Conservation (phyloP, 2,113 vertebrate genomes). For the Peucedramus taeniatus region DNA sequence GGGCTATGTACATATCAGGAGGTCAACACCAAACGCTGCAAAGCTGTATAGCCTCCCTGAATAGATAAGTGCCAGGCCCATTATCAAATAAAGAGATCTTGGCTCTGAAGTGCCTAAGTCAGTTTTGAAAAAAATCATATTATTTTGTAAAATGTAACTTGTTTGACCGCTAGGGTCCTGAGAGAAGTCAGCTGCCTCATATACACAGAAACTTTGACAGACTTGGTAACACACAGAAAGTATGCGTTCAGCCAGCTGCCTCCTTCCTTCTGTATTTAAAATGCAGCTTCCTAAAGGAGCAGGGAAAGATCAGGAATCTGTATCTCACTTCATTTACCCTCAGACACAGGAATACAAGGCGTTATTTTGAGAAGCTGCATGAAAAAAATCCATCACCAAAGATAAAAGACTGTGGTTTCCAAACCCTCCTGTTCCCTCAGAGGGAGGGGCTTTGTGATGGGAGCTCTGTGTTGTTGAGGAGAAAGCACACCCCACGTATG, state of each 20-base stretch:
- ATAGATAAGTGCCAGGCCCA: not conserved
- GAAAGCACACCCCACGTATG: not conserved
- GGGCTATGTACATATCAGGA: not conserved
- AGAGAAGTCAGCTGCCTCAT: not conserved
- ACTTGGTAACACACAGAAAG: not conserved
- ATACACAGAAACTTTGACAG: not conserved
- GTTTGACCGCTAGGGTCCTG: not conserved
- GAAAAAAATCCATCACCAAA: not conserved
- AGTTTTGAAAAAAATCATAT: not conserved
- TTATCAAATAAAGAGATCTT: constrained; percentile 16
- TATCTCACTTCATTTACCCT: constrained; percentile 10
- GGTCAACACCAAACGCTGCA: not conserved
- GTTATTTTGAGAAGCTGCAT: not conserved
- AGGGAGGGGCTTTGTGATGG: constrained; percentile 18
- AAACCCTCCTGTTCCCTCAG: not conserved
- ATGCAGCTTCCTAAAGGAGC: not conserved
- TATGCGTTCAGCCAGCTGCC: not conserved
- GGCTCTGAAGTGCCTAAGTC: not conserved
- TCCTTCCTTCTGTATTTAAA: constrained; percentile 12
- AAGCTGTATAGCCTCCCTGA: not conserved
- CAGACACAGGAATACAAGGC: constrained; percentile 5
- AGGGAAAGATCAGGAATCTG: not conserved
- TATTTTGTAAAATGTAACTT: not conserved
- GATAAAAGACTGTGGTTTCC: not conserved
- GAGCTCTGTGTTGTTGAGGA: not conserved